Evolutionary conservation across 2,797 vertebrate genomes (phyloP).

Genomic region (Cheirogaleus major): DNA sequence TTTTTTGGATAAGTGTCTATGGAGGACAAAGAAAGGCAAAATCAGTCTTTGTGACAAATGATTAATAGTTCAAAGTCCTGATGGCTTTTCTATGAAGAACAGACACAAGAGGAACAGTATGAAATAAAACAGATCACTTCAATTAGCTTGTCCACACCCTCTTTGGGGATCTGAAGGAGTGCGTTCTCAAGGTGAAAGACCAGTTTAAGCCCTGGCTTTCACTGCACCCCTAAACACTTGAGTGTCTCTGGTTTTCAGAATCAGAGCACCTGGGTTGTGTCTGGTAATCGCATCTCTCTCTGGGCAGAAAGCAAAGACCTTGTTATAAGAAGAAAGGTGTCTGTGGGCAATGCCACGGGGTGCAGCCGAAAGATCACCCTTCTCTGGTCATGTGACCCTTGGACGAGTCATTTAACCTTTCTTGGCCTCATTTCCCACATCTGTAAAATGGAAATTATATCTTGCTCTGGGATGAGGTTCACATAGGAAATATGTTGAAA

Average conservation of each 20-base stretch:
- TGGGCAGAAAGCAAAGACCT: neutral
- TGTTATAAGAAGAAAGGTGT: neutral
- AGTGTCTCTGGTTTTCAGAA: conserved; percentile 28
- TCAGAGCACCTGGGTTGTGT: neutral
- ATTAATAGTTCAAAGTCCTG: conserved; percentile 69
- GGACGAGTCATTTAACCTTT: neutral
- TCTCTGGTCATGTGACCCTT: neutral
- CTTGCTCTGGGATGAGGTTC: neutral
- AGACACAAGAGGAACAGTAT: conserved; percentile 38
- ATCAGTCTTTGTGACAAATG: conserved; percentile 53
- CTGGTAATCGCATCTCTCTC: neutral
- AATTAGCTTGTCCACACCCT: conserved; percentile 64
- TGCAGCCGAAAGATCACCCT: neutral
- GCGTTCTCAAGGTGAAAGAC: neutral
- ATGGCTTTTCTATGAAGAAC: conserved; percentile 66
- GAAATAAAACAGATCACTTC: conserved; percentile 62
- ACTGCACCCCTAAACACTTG: neutral
- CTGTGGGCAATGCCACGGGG: rapidly evolving
- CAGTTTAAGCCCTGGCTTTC: neutral
- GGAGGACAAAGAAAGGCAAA: neutral
- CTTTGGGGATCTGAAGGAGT: conserved; percentile 1
- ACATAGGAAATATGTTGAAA: neutral
- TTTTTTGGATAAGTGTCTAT: neutral
- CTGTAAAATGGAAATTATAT: neutral
- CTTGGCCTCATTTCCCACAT: neutral